Evolutionary conservation across 2,113 vertebrate genomes (phyloP), one percentile per base, ranked within the genome.

Genomic region (Regulus satrapa): DNA sequence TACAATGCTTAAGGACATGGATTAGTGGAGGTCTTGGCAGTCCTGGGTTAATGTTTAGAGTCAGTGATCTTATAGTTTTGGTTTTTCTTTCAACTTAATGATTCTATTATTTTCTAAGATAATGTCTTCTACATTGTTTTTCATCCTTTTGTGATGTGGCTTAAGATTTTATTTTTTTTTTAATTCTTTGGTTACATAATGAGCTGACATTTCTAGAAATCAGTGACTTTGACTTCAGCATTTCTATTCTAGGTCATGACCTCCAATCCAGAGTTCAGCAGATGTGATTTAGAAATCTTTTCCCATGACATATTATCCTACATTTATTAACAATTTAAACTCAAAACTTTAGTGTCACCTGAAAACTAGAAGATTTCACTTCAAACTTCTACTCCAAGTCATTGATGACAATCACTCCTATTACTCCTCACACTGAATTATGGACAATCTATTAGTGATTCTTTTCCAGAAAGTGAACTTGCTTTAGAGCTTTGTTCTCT

Each of bases 61-160:
- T 46, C 0, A 0, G 21, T 54, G 17, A 32, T 38, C 7, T 63
- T 18, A 73, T 38, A 10, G 3, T 5, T 2, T n/a, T n/a, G n/a
- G n/a, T n/a, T n/a, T n/a, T 28, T 48, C 64, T 75, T 58, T 17
- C 20, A 36, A 43, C 7, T 10, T 9, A 36, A 51, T 51, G 7
- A 36, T 58, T 67, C 43, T 49, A 21, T 26, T 41, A 18, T 52
- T 59, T 86, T 68, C 14, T 38, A 77, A 82, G 18, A 49, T 18
- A 79, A 43, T 1, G 41, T 40, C 4, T 7, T 87, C 8, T 61
- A 10, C 21, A 34, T 34, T 43, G 23, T 14, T 84, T 83, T 67
- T 49, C 41, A 40, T 77, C 5, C 15, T 3, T 67, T 72, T 63
- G 18, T 72, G 32, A 41, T 40, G 14, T 5, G 31, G 3, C 7